Conservation (phyloP, 2,797 vertebrate species). For the Taeniopygia guttata region DNA sequence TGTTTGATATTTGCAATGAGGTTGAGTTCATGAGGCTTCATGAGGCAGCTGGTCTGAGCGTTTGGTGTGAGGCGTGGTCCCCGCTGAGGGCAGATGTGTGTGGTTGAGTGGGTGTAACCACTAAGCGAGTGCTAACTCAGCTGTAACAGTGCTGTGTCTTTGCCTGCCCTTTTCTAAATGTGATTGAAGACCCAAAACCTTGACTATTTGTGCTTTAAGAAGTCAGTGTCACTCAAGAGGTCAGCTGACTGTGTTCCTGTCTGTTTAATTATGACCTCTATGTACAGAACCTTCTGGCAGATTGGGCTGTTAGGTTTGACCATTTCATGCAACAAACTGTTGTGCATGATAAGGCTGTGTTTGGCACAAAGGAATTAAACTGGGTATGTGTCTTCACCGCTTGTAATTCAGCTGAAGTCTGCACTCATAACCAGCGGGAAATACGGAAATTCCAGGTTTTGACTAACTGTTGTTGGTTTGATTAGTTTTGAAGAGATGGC, state of each 20-base stretch:
- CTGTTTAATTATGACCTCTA: not conserved
- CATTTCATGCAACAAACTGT: not conserved
- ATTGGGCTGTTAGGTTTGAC: not conserved
- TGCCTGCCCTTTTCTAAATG: not conserved
- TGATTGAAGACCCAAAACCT: not conserved
- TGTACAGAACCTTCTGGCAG: not conserved
- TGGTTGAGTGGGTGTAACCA: not conserved
- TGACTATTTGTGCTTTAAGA: not conserved
- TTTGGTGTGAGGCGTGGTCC: not conserved
- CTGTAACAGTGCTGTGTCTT: not conserved
- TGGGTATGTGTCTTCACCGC: not conserved
- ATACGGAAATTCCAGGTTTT: not conserved
- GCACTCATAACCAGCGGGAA: not conserved
- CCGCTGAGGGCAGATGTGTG: fast-evolving
- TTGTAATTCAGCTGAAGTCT: not conserved
- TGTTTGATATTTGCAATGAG: not conserved
- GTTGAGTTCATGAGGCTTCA: not conserved
- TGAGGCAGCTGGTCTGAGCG: not conserved
- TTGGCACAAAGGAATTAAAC: not conserved
- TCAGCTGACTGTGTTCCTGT: not conserved
- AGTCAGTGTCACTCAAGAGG: not conserved
- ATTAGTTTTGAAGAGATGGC: not conserved
- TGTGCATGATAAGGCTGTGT: not conserved
- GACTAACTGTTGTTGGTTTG: not conserved
- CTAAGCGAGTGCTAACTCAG: fast-evolving